Evolutionary conservation across 2,113 vertebrate genomes (phyloP).

Genomic region (Aepyceros melampus): DNA sequence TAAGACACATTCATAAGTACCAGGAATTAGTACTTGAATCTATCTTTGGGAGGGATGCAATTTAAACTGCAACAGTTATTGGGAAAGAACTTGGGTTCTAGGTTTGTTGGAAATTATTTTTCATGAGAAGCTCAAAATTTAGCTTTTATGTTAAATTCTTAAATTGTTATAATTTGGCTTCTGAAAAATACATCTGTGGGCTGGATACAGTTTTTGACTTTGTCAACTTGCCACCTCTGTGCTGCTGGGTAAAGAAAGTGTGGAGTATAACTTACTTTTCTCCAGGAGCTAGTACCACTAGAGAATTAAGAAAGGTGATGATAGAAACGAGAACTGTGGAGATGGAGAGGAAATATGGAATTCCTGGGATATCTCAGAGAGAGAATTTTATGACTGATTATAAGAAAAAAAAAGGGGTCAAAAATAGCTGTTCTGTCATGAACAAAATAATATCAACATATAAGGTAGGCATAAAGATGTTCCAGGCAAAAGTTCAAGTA

Average conservation of each 20-base stretch:
- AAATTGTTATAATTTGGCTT: background rate
- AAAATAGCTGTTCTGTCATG: background rate
- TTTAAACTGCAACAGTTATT: background rate
- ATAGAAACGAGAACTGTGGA: background rate
- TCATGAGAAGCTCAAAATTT: background rate
- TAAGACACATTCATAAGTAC: background rate
- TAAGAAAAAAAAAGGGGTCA: background rate
- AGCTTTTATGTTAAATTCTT: background rate
- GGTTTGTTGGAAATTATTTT: background rate
- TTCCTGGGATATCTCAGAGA: background rate
- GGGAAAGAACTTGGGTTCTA: background rate
- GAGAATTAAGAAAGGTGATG: background rate
- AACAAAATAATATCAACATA: background rate
- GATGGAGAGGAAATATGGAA: background rate
- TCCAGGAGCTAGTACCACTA: background rate
- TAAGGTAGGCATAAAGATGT: background rate
- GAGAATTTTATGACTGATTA: background rate
- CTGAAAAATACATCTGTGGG: background rate
- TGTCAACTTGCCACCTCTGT: background rate
- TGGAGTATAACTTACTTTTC: background rate
- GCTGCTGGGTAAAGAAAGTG: background rate
- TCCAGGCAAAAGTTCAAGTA: slow-evolving; percentile 17
- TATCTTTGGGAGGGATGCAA: background rate
- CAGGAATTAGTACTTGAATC: background rate
- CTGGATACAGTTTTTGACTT: background rate